Conservation (phyloP, 2,797 vertebrate genomes). For the Tapirus indicus region DNA sequence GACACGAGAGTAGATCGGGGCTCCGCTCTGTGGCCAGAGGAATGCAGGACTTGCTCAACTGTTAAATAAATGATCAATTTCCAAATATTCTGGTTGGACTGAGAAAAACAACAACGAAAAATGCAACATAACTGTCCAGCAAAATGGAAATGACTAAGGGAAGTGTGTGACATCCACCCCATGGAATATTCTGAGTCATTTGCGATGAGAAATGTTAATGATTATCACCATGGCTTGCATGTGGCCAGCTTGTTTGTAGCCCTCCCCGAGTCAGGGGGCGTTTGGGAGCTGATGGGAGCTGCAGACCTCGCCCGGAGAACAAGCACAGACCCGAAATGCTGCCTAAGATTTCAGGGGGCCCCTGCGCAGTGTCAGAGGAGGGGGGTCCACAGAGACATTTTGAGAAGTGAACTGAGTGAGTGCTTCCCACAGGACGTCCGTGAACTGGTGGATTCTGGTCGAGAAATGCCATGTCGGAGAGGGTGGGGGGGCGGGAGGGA, state of each 20-base stretch:
- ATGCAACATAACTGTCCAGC: background rate
- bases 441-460: background rate
- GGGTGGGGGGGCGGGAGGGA: fast-evolving
- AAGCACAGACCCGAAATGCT: fast-evolving
- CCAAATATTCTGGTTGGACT: background rate
- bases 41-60: fast-evolving
- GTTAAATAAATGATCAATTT: background rate
- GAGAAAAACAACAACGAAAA: background rate
- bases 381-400: background rate
- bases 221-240: fast-evolving
- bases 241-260: background rate
- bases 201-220: background rate
- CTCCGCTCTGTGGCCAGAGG: background rate
- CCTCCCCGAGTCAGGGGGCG: background rate
- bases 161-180: background rate
- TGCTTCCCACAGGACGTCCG: background rate
- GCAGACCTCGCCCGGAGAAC: no score
- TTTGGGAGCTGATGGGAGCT: background rate
- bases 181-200: background rate
- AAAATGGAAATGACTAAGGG: background rate
- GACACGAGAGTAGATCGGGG: no score
- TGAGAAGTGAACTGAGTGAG: background rate
- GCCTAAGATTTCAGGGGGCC: background rate
- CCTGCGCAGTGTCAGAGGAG: fast-evolving
- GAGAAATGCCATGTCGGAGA: background rate